Conservation (phyloP, 2,888 invertebrate genomes). For the Oscheius onirici region DNA sequence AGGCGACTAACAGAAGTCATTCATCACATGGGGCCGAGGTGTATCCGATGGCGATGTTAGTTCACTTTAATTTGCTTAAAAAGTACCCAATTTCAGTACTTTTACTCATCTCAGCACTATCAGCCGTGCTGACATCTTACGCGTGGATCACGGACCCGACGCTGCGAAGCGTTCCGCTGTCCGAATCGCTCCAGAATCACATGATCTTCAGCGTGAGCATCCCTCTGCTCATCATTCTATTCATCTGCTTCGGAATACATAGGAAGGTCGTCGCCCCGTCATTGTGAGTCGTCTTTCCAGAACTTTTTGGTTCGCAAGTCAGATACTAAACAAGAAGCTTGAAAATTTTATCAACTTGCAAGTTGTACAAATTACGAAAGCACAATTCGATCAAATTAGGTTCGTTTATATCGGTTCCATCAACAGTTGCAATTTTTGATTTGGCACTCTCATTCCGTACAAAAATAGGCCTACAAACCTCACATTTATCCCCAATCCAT, state of each 20-base stretch:
- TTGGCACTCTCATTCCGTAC: too few relatives aligned
- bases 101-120: conserved; percentile 85
- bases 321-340: not conserved
- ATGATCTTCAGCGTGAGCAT: conserved; percentile 89
- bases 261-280: conserved; percentile 94
- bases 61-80: not conserved
- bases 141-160: conserved; percentile 94
- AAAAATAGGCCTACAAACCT: too few relatives aligned
- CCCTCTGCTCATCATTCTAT: conserved; percentile 81
- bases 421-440: too few relatives aligned
- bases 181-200: conserved; percentile 91
- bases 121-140: conserved; percentile 92
- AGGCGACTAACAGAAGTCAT: conserved; percentile 95
- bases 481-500: too few relatives aligned
- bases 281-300: conserved; percentile 75
- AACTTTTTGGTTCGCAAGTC: not conserved
- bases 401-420: too few relatives aligned
- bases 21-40: conserved; percentile 90
- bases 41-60: conserved; percentile 82
- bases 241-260: conserved; percentile 87
- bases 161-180: conserved; percentile 80
- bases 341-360: too few relatives aligned
- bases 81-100: conserved; percentile 78
- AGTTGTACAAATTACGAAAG: too few relatives aligned
- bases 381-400: too few relatives aligned